Conservation (phyloP, 2,888 invertebrate species). For the Tipula unca region DNA sequence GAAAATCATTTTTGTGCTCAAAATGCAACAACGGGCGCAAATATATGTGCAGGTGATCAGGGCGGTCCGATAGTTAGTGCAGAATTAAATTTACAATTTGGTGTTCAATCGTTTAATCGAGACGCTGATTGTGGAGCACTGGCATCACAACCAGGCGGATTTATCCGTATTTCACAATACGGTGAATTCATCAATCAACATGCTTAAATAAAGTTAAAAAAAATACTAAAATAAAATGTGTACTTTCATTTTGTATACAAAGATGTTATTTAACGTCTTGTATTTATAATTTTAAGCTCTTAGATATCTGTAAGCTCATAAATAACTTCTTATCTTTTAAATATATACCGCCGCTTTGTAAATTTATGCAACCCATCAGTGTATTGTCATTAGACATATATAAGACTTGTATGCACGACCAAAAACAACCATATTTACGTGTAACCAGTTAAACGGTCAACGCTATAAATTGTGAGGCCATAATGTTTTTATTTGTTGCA, state of each 20-base stretch:
- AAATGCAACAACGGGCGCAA: background rate
- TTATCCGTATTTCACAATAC: background rate
- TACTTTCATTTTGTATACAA: background rate
- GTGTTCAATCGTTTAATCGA: background rate
- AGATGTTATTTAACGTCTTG: too few relatives aligned
- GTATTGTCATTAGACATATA: too few relatives aligned
- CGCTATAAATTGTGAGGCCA: background rate
- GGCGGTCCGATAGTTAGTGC: background rate
- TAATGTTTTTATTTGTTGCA: background rate
- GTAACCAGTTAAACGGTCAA: background rate
- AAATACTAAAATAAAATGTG: too few relatives aligned
- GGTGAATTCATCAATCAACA: background rate
- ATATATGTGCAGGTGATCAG: background rate
- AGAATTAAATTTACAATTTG: background rate
- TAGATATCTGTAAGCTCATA: too few relatives aligned
- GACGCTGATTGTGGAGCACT: background rate
- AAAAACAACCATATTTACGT: background rate
- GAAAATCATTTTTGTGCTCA: background rate
- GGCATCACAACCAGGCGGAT: background rate
- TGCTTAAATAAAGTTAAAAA: background rate
- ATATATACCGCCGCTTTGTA: background rate
- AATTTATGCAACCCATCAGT: background rate
- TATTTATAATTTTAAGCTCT: background rate
- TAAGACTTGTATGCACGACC: background rate
- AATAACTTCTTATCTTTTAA: background rate